Percentiles rank a stretch among this genome's conserved stretches.
Conservation (phyloP, 1,140 invertebrate species). For the Zaprionus africanus region DNA sequence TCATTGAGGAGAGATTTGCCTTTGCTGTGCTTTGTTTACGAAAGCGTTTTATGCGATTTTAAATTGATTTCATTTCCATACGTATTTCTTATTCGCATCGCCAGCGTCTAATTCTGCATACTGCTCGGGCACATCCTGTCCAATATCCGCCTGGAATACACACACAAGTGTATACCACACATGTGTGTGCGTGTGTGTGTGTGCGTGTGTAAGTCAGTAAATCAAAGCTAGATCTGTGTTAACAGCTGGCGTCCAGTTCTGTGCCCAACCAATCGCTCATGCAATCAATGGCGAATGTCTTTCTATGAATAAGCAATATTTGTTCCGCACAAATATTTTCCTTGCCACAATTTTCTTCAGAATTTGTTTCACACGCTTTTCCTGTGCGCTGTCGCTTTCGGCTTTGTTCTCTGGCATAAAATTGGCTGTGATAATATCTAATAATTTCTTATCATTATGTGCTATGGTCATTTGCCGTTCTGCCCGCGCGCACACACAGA, state of each 20-base stretch:
- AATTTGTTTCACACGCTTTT: slow-evolving; percentile 29
- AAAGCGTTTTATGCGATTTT: slow-evolving; percentile 78
- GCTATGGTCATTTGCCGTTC: slow-evolving; percentile 52
- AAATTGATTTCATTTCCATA: slow-evolving; percentile 80
- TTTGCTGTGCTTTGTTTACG: slow-evolving; percentile 63
- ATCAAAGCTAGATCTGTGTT: slow-evolving; percentile 55
- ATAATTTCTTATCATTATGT: slow-evolving; percentile 83
- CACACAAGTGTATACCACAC: background rate
- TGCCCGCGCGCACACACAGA: background rate
- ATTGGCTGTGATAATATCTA: slow-evolving; percentile 80
- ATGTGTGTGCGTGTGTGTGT: background rate
- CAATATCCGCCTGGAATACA: background rate
- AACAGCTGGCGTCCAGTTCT: slow-evolving; percentile 54
- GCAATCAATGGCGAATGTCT: slow-evolving; percentile 70
- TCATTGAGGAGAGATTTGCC: slow-evolving; percentile 8
- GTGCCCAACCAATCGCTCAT: slow-evolving; percentile 30
- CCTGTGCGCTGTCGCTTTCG: slow-evolving; percentile 51
- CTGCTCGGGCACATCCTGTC: slow-evolving; percentile 3
- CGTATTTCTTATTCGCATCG: slow-evolving; percentile 48
- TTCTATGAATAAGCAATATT: slow-evolving; percentile 51
- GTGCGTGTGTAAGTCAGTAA: slow-evolving; percentile 10
- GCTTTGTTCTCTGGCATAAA: slow-evolving; percentile 46
- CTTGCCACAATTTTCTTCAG: background rate
- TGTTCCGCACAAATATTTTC: background rate
- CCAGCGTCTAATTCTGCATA: background rate